Conservation (phyloP, 2,888 invertebrate species). For the Sphecodes monilicornis region DNA sequence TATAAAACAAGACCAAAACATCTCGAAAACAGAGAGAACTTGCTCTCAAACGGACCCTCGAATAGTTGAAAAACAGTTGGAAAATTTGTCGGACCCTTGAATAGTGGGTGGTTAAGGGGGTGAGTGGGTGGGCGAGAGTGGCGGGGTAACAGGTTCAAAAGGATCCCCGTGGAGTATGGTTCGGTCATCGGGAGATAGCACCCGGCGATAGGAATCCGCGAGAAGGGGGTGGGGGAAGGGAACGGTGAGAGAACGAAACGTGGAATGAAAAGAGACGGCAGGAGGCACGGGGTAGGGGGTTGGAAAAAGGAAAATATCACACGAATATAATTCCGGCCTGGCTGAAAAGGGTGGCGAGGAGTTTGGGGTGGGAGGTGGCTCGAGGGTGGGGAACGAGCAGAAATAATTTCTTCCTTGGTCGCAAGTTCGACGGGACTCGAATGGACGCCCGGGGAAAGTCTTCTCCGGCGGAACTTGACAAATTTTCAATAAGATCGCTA, state of each 20-base stretch:
- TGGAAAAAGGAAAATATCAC: slow-evolving; percentile 39
- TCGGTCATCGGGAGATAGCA: slow-evolving; percentile 9
- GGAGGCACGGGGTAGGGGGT: neutral
- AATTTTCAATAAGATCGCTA: slow-evolving; percentile 76
- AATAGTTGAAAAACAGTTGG: neutral
- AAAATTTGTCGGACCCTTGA: neutral
- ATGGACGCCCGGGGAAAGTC: slow-evolving; percentile 36
- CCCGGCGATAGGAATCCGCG: slow-evolving; percentile 28
- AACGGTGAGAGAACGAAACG: neutral
- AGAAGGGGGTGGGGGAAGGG: neutral
- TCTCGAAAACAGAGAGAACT: neutral
- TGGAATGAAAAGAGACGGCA: neutral
- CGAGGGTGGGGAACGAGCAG: slow-evolving; percentile 19
- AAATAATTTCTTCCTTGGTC: slow-evolving; percentile 67
- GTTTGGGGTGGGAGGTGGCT: neutral
- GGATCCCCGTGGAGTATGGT: slow-evolving; percentile 24
- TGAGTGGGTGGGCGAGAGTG: neutral
- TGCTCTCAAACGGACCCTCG: neutral
- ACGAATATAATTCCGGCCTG: slow-evolving; percentile 61
- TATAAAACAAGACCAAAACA: neutral
- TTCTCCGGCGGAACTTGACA: slow-evolving; percentile 70
- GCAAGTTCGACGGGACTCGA: slow-evolving; percentile 42
- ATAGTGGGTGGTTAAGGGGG: too few species aligned
- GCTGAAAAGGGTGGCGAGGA: slow-evolving; percentile 27
- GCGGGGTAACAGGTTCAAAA: slow-evolving; percentile 5